Evolutionary conservation across 1,140 invertebrate species (phyloP).

Genomic region (Rhynchophorus ferrugineus): DNA sequence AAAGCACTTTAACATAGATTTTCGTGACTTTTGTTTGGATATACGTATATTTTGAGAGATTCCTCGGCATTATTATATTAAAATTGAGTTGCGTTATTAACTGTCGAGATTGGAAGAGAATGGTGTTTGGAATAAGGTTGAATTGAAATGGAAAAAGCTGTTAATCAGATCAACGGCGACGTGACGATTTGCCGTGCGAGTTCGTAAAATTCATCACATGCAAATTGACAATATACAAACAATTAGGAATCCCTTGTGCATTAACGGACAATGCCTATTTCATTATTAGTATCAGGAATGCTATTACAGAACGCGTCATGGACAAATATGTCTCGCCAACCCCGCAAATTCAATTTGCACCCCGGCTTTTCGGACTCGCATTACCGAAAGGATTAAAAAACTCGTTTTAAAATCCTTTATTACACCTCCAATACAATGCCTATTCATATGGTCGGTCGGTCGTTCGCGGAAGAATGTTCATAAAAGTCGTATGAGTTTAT

Average conservation of each 20-base stretch:
- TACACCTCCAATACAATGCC: slow-evolving; percentile 31
- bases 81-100: no score
- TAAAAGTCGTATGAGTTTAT: slow-evolving; percentile 27
- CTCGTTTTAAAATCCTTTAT: slow-evolving; percentile 31
- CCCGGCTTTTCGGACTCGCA: slow-evolving; percentile 24
- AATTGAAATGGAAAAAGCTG: slow-evolving; percentile 8
- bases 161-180: slow-evolving; percentile 16
- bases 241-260: slow-evolving; percentile 37
- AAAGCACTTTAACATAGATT: no score
- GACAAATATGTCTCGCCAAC: slow-evolving; percentile 33
- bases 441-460: slow-evolving; percentile 25
- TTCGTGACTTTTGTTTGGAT: no score
- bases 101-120: neutral
- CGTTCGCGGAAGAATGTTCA: slow-evolving; percentile 25
- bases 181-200: slow-evolving; percentile 15
- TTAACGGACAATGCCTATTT: slow-evolving; percentile 37
- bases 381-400: slow-evolving; percentile 33
- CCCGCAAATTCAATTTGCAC: slow-evolving; percentile 35
- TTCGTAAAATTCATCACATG: slow-evolving; percentile 38
- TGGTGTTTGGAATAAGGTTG: neutral
- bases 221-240: slow-evolving; percentile 42
- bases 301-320: slow-evolving; percentile 34
- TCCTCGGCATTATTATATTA: no score
- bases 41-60: no score
- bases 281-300: slow-evolving; percentile 40